Evolutionary conservation across 2,113 vertebrate genomes (phyloP).

Genomic region (Acrocephalus kingi): DNA sequence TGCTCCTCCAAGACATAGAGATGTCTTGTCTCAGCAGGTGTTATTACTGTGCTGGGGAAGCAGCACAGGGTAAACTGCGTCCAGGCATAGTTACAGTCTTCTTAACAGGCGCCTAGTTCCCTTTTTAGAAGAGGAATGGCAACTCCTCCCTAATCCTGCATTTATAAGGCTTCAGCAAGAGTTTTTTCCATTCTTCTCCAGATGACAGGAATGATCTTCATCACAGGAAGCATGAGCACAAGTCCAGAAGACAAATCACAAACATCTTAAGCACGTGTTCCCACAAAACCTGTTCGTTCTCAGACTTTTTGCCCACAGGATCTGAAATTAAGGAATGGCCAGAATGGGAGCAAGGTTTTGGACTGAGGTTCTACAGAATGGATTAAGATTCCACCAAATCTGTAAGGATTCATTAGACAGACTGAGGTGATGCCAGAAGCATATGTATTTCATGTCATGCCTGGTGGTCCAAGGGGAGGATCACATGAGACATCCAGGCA

Average conservation of each 20-base stretch:
- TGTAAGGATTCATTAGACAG: neutral
- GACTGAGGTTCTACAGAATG: neutral
- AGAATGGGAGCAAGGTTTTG: neutral
- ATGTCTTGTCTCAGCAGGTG: neutral
- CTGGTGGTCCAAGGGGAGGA: neutral
- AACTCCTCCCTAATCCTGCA: neutral
- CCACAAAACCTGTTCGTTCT: neutral
- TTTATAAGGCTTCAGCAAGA: neutral
- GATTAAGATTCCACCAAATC: neutral
- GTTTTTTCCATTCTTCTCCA: neutral
- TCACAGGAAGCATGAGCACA: neutral
- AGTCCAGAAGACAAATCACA: neutral
- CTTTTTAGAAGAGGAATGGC: neutral
- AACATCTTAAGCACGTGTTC: neutral
- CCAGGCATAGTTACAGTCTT: neutral
- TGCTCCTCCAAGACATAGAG: neutral
- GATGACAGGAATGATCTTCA: neutral
- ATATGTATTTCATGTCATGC: neutral
- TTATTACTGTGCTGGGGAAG: neutral
- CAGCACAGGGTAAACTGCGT: neutral
- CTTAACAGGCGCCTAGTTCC: neutral
- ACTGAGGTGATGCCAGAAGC: neutral
- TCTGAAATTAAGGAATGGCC: neutral
- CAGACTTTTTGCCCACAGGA: neutral
- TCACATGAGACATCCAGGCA: neutral